These are phyloP conservation scores for Carcinoscorpius rotundicauda DNA, from an alignment of 1,140 invertebrate species.

Conservation along the genomic window DNA sequence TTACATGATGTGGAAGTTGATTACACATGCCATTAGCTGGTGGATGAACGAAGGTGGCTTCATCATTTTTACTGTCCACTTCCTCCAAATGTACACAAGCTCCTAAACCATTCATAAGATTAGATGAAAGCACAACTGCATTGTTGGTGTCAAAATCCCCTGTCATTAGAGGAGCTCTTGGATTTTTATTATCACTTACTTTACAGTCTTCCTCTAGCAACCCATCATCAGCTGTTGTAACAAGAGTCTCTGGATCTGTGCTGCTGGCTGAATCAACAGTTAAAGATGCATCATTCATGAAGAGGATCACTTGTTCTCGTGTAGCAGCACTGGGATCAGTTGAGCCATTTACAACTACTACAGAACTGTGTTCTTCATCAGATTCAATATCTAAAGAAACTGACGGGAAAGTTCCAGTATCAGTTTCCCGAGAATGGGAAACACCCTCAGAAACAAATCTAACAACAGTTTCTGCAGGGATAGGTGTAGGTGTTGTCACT, in stretches of 20 bases:
- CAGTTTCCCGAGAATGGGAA: too few relatives aligned
- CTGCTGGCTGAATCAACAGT: not conserved
- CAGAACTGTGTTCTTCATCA: not conserved
- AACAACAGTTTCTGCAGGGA: conserved; percentile 9
- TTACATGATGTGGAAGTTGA: not conserved
- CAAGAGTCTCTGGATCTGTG: not conserved
- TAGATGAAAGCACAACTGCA: not conserved
- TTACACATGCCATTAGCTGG: not conserved
- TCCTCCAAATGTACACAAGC: not conserved
- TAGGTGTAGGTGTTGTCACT: conserved; percentile 16
- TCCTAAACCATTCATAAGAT: not conserved
- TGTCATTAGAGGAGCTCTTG: not conserved
- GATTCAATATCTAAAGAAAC: not conserved
- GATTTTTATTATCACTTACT: not conserved
- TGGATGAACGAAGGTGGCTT: too few relatives aligned
- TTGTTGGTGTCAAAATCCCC: not conserved
- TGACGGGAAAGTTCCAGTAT: not conserved
- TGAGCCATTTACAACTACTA: not conserved
- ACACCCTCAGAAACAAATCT: not conserved
- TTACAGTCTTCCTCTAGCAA: not conserved
- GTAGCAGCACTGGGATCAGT: not conserved
- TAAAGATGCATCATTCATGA: not conserved
- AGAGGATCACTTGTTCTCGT: not conserved
- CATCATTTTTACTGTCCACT: not conserved
- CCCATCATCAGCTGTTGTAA: conserved; percentile 1